phyloP scores from a whole-genome alignment of 2,797 vertebrate genomes.

The Phrynocephalus forsythii region DNA sequence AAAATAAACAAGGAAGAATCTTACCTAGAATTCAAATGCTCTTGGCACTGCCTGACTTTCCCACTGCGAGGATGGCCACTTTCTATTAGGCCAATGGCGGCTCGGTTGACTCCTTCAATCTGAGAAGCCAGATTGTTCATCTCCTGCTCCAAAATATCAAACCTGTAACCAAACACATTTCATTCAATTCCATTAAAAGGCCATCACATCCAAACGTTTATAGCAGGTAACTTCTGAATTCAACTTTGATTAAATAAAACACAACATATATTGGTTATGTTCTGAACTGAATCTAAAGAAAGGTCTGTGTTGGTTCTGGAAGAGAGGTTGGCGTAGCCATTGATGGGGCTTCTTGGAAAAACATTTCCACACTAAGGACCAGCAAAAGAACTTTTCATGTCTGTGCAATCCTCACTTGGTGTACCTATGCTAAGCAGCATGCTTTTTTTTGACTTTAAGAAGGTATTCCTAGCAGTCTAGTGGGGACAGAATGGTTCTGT shows the following conservation, averaged over 20 bases:
- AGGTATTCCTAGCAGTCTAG: background rate
- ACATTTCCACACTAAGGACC: background rate
- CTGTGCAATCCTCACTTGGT: background rate
- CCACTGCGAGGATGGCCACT: conserved; percentile 90
- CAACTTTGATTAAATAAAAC: background rate
- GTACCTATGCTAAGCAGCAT: background rate
- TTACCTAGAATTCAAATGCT: conserved; percentile 89
- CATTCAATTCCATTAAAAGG: background rate
- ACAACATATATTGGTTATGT: background rate
- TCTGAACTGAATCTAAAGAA: background rate
- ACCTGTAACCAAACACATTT: conserved; percentile 73
- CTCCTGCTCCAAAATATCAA: conserved; percentile 91
- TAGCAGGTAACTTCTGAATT: background rate
- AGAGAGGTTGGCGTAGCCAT: background rate
- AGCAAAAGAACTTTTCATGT: background rate
- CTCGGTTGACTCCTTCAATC: conserved; percentile 87
- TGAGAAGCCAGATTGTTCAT: conserved; percentile 87
- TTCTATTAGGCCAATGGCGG: conserved; percentile 89
- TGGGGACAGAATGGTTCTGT: too few species aligned
- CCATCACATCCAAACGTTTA: background rate
- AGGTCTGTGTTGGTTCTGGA: background rate
- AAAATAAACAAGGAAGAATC: background rate
- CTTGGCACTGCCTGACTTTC: conserved; percentile 88
- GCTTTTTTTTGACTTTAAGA: background rate
- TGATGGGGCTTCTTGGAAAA: background rate